A percentile compares a stretch with the other conserved stretches of the same genome.
These are phyloP conservation scores for Phrynocephalus guinanensis DNA, from an alignment of 2,797 vertebrate species.

Conservation along the genomic window DNA sequence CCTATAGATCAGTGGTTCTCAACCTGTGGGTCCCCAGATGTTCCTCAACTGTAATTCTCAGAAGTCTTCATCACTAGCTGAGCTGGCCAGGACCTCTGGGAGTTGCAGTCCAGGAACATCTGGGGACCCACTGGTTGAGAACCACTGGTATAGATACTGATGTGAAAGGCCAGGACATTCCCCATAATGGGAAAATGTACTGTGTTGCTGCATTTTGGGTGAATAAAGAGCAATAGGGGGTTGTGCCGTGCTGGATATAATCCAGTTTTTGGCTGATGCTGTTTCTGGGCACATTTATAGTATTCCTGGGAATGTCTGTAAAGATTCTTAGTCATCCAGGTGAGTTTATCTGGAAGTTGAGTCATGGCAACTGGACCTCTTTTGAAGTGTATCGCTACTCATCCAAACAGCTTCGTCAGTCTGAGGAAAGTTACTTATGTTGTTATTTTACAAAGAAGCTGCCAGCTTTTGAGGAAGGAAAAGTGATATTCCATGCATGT, in stretches of 20 bases:
- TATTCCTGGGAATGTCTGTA: not conserved
- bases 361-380: no score
- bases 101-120: no score
- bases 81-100: no score
- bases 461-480: not conserved
- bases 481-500: not conserved
- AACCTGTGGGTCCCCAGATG: no score
- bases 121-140: no score
- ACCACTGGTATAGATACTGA: not conserved
- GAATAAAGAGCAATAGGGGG: not conserved
- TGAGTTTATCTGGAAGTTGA: no score
- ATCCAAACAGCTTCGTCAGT: no score
- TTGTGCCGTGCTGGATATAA: not conserved
- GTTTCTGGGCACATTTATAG: not conserved
- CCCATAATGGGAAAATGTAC: not conserved
- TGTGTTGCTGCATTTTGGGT: slow-evolving; percentile 1
- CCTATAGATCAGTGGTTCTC: no score
- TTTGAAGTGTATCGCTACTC: no score
- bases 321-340: no score
- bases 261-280: not conserved
- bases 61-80: no score
- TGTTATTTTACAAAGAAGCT: not conserved
- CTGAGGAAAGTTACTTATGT: not conserved
- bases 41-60: no score
- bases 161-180: not conserved